Evolutionary conservation across 2,888 invertebrate species (phyloP).

Genomic region (Hipparchia semele): DNA sequence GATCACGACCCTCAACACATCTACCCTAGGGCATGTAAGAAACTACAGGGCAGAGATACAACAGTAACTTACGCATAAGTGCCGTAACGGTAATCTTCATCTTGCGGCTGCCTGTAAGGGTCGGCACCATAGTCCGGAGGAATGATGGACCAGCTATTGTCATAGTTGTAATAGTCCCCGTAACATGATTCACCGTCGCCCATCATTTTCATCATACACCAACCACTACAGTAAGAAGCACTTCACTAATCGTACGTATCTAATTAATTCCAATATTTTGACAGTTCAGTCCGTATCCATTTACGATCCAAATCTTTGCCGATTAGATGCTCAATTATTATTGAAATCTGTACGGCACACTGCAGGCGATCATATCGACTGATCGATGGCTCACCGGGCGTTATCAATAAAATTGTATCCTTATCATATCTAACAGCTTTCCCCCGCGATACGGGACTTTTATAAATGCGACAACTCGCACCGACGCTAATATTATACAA

Average conservation of each 20-base stretch:
- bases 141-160: slow-evolving; percentile 87
- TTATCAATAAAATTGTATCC: slow-evolving; percentile 80
- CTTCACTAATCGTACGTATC: slow-evolving; percentile 30
- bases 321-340: slow-evolving; percentile 46
- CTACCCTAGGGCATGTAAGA: too few relatives aligned
- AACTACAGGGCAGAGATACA: too few relatives aligned
- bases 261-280: slow-evolving; percentile 33
- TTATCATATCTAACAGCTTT: slow-evolving; percentile 83
- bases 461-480: slow-evolving; percentile 64
- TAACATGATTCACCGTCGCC: slow-evolving; percentile 80
- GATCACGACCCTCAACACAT: too few relatives aligned
- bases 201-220: slow-evolving; percentile 81
- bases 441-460: slow-evolving; percentile 77
- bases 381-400: slow-evolving; percentile 74
- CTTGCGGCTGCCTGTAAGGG: slow-evolving; percentile 67
- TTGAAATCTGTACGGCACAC: slow-evolving; percentile 46
- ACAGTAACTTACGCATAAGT: slow-evolving; percentile 82
- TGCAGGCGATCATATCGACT: slow-evolving; percentile 69
- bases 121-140: slow-evolving; percentile 87
- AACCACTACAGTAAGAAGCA: slow-evolving; percentile 37
- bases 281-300: slow-evolving; percentile 40
- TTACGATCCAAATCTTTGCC: slow-evolving; percentile 49
- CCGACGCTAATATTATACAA: slow-evolving; percentile 58
- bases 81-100: slow-evolving; percentile 87
- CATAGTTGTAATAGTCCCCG: slow-evolving; percentile 83